Evolutionary conservation across 2,888 invertebrate species (phyloP), one percentile per base, ranked within the genome.

Genomic region (Entomobrya proxima): DNA sequence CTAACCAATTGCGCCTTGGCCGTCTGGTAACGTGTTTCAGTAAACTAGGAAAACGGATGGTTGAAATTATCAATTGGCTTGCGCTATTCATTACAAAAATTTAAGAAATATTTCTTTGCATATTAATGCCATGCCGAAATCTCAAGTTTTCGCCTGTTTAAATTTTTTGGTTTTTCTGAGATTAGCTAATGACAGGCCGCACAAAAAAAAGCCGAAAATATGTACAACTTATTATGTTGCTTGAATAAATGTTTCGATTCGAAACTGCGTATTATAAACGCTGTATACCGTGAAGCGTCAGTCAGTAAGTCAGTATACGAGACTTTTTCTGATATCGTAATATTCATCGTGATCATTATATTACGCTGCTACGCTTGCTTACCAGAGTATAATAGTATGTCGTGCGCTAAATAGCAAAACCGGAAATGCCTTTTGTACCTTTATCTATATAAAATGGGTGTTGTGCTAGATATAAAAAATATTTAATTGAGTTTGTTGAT

Each of bases 401-500:
- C 64, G 21, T 64, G 64, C 64, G 64, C 64, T 64, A 64, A 64
- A 64, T 64, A 82, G 75, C 64, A 82, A n/a, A 82, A 82, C 82
- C 82, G 82, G 82, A 82, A 82, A 82, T 82, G 75, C 50, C 64
- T 75, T 61, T 50, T n/a, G n/a, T n/a, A n/a, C n/a, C n/a, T n/a
- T n/a, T n/a, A n/a, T n/a, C n/a, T n/a, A 74, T 80, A 81, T 21
- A 64, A 81, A 52, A 61, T 50, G 82, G 75, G 77, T 77, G 77
- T 58, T 64, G 64, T 64, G 82, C 82, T 82, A 82, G 82, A 82
- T 82, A n/a, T n/a, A n/a, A n/a, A n/a, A n/a, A 82, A 64, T 44
- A 82, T 61, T 82, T 82, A 82, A 82, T 82, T 82, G 82, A 82
- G 82, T 82, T 82, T 82, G 82, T 64, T 74, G 64, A 82, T 82